Base-by-base conservation (phyloP, 2,113 vertebrate species). In the Anguilla rostrata region DNA sequence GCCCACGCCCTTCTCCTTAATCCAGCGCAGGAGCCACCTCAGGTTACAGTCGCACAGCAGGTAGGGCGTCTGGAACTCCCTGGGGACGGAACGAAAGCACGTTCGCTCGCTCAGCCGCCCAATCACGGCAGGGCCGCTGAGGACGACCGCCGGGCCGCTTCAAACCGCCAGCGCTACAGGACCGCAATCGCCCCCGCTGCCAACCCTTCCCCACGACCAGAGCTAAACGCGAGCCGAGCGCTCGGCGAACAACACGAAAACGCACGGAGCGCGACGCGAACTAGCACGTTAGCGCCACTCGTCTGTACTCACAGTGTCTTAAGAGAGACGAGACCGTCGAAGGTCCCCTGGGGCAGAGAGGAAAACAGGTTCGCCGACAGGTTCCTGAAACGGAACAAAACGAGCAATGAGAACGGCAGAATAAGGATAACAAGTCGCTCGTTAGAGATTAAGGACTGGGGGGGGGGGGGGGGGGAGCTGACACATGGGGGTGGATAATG, bases 21-120 rank as follows among this genome's bases (percentile, higher is more conserved):
- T 94, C 98, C 97, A 99, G 39, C 92, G 96, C 83, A 97, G 94
- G 93, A 99, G 95, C 98, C 98, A 99, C 63, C 95, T 83, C 53
- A 99, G 96, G 93, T 98, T 99, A 91, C 98, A 99, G 92, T 99
- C 98, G n/a, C 98, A 99, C 86, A 99, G 91, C 88, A 99, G 94
- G 90, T 96, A 98, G 34, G 97, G 96, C 0, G 97, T 99, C 94
- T 99, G 97, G 92, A 99, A 99, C 91, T 99, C 98, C 87, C 98
- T 99, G 92, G 40, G 18, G 43, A 34, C 60, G 5, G n/a, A 2
- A 41, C 63, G 11, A 16, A 34, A 1, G 26, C 40, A 34, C 34
- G 34, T 1, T 34, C 79, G n/a, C 15, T 41, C 39, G 6, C 40
- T 89, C 14, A 2, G 1, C 39, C 0, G 75, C 0, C 20, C 49